Base-by-base conservation (phyloP, 1,140 invertebrate species). In the Harlomillsia oculata region DNA sequence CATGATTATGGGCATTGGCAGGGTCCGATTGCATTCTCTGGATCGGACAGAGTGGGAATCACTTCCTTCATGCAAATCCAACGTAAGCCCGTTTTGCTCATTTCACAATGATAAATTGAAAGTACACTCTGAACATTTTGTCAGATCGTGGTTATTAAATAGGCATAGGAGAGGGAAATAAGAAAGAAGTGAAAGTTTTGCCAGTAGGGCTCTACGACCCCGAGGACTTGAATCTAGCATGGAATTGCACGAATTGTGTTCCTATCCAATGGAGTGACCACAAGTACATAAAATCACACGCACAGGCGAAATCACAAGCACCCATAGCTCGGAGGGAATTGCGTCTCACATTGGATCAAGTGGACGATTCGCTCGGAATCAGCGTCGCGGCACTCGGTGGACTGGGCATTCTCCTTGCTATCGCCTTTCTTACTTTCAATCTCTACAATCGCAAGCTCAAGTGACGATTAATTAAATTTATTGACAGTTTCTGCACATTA, bases 11-110 rank as follows among this genome's bases (percentile, higher is more conserved):
- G 20, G 3, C 3, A 50, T 21, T 49, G 18, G 62, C 70, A 91
- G 88, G 89, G 89, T 14, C 87, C 87, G 14, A 81, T 93, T 0
- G 85, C 83, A 1, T 92, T 92, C 67, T 80, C 82, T 63, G 87
- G 87, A 2, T 82, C 86, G 0, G 89, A 92, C 70, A 78, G 89
- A 39, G 78, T 89, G 46, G 87, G 87, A 40, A 82, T 87, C 61
- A 83, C 86, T 2, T 82, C 84, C 0, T 84, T 92, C 64, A 82
- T 84, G 69, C 88, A 91, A 77, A 82, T 89, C 67, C 87, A 90
- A 77, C 80, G 84, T 86, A 77, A 76, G 67, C 21, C 26, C 5
- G 28, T 9, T 41, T n/a, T 37, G 26, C n/a, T 29, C 21, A 20
- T 2, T 25, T 32, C 8, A 41, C 44, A 28, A 54, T 21, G 21